Percentiles rank a stretch among this genome's conserved stretches.
These are phyloP conservation scores for Zaprionus gabonicus DNA, from an alignment of 1,140 invertebrate genomes.

Conservation along the genomic window DNA sequence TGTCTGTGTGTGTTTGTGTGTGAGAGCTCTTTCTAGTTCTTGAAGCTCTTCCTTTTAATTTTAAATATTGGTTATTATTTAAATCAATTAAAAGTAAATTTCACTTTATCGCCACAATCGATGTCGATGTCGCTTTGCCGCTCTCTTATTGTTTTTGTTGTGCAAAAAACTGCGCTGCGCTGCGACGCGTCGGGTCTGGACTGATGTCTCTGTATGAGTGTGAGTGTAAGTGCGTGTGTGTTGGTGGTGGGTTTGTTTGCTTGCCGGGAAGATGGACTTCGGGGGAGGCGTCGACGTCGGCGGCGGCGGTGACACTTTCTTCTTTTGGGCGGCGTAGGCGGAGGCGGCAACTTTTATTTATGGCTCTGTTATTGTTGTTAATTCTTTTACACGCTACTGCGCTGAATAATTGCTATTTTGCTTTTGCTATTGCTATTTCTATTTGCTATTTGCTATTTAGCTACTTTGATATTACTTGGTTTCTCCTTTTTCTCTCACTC, in stretches of 20 bases:
- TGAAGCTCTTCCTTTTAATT: slow-evolving; percentile 19
- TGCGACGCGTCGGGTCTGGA: slow-evolving; percentile 38
- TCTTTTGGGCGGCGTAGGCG: slow-evolving; percentile 54
- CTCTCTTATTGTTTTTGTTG: slow-evolving; percentile 50
- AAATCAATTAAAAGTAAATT: slow-evolving; percentile 74
- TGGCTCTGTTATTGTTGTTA: slow-evolving; percentile 47
- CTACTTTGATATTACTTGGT: slow-evolving; percentile 27
- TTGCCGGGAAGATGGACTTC: slow-evolving; percentile 37
- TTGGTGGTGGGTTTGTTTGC: slow-evolving; percentile 61
- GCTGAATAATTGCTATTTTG: slow-evolving; percentile 47
- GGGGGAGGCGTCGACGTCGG: slow-evolving; percentile 6
- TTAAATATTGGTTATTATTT: slow-evolving; percentile 67
- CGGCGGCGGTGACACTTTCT: slow-evolving; percentile 51
- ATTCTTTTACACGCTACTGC: slow-evolving; percentile 52
- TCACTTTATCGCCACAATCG: slow-evolving; percentile 60
- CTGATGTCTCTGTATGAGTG: slow-evolving; percentile 20
- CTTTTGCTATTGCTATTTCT: slow-evolving; percentile 30
- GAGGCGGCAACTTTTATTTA: slow-evolving; percentile 48
- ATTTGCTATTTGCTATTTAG: slow-evolving; percentile 12
- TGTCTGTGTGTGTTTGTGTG: neutral
- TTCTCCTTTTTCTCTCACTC: slow-evolving; percentile 21
- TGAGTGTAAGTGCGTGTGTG: slow-evolving; percentile 8
- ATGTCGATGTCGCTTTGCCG: slow-evolving; percentile 48
- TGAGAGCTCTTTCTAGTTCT: slow-evolving; percentile 6
- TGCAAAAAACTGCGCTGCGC: slow-evolving; percentile 47